Conservation (phyloP, 2,113 vertebrate species). For the Coryphaenoides rupestris region DNA sequence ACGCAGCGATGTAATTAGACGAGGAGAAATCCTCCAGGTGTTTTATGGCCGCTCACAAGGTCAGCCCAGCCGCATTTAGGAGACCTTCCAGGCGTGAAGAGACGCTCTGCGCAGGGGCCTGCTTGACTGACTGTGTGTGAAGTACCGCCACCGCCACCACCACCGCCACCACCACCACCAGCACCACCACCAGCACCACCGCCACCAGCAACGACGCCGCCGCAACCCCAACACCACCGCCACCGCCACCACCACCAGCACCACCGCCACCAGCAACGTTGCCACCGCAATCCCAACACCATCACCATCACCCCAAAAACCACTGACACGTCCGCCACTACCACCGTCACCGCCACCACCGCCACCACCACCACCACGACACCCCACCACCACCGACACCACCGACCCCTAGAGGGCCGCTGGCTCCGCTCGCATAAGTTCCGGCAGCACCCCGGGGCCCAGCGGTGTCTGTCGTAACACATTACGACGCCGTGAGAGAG, state of each 20-base stretch:
- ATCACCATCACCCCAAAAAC: too few relatives aligned
- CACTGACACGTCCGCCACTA: too few relatives aligned
- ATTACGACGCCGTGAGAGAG: constrained; percentile 47
- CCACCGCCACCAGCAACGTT: constrained; percentile 4
- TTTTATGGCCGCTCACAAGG: constrained; percentile 72
- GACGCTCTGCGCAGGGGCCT: constrained; percentile 33
- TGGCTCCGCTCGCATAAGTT: constrained; percentile 12
- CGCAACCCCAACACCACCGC: background rate
- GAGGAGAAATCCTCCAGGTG: constrained; percentile 70
- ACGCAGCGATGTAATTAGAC: constrained; percentile 71
- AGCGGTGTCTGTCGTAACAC: constrained; percentile 50
- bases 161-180: too few relatives aligned
- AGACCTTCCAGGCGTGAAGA: constrained; percentile 59
- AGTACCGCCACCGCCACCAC: constrained; percentile 6
- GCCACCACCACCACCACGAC: too few relatives aligned
- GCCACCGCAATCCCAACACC: too few relatives aligned
- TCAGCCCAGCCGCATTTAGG: constrained; percentile 70
- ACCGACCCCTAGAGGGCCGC: constrained; percentile 54
- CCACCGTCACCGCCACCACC: too few relatives aligned
- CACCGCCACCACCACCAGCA: background rate
- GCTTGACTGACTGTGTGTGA: constrained; percentile 56
- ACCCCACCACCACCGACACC: too few relatives aligned
- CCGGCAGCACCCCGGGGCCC: constrained; percentile 26
- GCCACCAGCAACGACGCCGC: too few relatives aligned
- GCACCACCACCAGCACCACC: too few relatives aligned